Conservation (phyloP, 1,140 invertebrate genomes). For the Helicoverpa zea region DNA sequence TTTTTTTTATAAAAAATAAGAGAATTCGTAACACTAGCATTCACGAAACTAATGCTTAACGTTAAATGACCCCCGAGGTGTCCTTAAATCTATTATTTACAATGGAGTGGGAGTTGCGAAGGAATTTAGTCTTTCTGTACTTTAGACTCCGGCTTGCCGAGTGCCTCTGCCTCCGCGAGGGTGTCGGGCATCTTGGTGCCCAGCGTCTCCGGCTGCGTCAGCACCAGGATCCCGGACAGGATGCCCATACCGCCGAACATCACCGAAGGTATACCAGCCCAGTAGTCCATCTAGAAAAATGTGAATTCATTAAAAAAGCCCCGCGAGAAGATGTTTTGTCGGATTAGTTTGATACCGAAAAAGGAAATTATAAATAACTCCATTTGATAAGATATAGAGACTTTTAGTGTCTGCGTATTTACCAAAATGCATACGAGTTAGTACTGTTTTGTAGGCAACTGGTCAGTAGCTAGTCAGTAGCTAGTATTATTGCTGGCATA, state of each 20-base stretch:
- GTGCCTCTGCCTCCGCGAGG: constrained; percentile 89
- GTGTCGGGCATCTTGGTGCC: constrained; percentile 90
- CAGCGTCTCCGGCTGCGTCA: constrained; percentile 91
- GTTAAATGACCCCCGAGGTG: too few species aligned
- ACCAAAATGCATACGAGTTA: too few species aligned
- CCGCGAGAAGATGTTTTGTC: too few species aligned
- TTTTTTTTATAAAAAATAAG: too few species aligned
- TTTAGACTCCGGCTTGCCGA: constrained; percentile 61
- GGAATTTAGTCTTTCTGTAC: constrained; percentile 20
- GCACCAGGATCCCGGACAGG: constrained; percentile 87
- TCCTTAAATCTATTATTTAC: constrained; percentile 11
- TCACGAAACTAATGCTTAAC: neutral
- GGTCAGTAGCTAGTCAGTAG: too few species aligned
- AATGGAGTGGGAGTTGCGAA: neutral
- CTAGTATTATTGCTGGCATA: too few species aligned
- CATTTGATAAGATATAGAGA: too few species aligned
- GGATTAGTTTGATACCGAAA: too few species aligned
- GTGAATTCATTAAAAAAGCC: too few species aligned
- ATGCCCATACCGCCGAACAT: constrained; percentile 89
- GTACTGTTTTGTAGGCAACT: too few species aligned
- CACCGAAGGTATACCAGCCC: constrained; percentile 87
- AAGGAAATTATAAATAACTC: too few species aligned
- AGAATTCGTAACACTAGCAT: neutral
- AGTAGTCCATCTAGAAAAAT: constrained; percentile 70
- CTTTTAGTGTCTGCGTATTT: too few species aligned